Evolutionary conservation across 2,113 vertebrate genomes (phyloP).

Genomic region (Myotis yumanensis): DNA sequence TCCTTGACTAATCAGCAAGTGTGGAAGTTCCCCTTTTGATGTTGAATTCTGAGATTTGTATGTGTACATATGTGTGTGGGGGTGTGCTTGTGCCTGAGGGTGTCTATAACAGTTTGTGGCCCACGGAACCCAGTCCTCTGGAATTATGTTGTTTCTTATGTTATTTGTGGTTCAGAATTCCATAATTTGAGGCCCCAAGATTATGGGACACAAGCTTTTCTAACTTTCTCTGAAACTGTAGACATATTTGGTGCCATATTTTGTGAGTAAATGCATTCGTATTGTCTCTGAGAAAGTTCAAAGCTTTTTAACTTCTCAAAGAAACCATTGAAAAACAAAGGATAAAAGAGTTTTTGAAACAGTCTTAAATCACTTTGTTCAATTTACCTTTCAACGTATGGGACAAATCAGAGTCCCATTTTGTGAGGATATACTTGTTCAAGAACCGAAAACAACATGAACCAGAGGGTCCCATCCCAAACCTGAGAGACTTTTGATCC

Average conservation of each 20-base stretch:
- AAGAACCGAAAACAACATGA: neutral
- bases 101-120: neutral
- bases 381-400: neutral
- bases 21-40: neutral
- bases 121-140: neutral
- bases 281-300: neutral
- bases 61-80: neutral
- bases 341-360: neutral
- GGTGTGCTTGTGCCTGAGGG: neutral
- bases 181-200: neutral
- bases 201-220: neutral
- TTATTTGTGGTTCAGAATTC: neutral
- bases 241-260: neutral
- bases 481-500: neutral
- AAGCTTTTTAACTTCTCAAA: conserved; percentile 1
- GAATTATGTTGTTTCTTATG: neutral
- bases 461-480: neutral
- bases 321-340: neutral
- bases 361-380: neutral
- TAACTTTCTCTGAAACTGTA: neutral
- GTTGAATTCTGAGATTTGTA: neutral
- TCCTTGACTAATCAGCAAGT: neutral
- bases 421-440: neutral
- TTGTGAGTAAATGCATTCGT: neutral
- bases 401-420: neutral